Base-by-base conservation (phyloP, 2,113 vertebrate species). In the Chaetodon auriga region DNA sequence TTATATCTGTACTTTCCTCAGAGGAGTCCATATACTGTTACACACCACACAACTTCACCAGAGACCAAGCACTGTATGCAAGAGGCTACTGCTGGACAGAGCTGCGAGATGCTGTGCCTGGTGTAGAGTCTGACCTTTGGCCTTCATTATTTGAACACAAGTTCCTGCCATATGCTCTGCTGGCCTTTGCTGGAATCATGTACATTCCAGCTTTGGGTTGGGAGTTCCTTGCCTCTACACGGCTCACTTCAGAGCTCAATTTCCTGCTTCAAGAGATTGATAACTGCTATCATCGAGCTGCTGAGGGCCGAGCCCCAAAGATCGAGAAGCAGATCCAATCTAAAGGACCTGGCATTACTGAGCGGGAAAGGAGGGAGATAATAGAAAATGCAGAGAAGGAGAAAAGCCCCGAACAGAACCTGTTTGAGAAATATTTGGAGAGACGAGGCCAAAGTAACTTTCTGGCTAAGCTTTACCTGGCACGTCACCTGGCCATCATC, bases 11-110 rank as follows among this genome's bases (percentile, higher is more conserved):
- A 12, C 51, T 83, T 75, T 81, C 45, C 89, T 92, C 95, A 99
- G 98, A 99, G 96, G 98, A 99, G 80, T 98, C 98, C 90, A 99
- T 99, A 93, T 99, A 99, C 96, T 99, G 98, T 95, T 99, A 99
- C 80, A 99, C 98, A 86, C 98, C 98, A 21, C 97, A 98, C 96
- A 99, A 99, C 97, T 99, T 99, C 96, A 99, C 98, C 89, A 96
- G 98, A 81, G 98, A 99, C 95, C 98, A 99, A 96, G 98, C 98
- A 62, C 95, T 99, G 93, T 99, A 99, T 78, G 98, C 98, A 79
- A 95, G 98, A 89, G 98, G 98, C 96, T 99, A 98, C 96, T 99
- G 98, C 96, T 99, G 98, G 98, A 99, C 98, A 85, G 98, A 99
- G 95, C 97, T 99, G 92, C 97, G 96, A 85, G 98, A 99, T 69